phyloP scores from a whole-genome alignment of 2,113 vertebrate genomes.

The Pygoscelis adeliae region DNA sequence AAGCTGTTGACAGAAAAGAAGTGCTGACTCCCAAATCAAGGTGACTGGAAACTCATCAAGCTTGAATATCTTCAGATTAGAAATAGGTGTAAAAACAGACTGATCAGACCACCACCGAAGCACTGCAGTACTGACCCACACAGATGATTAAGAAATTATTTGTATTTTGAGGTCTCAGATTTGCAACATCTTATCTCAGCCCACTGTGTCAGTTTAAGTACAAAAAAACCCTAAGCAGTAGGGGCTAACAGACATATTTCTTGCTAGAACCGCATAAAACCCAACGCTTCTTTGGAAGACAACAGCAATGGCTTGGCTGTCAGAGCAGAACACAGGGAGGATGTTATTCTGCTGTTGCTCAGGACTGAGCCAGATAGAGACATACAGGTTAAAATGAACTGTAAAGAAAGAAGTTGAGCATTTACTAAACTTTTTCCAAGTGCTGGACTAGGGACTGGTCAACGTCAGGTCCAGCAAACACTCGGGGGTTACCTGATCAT shows the following conservation, averaged over 20 bases:
- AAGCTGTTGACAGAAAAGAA: background rate
- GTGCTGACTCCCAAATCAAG: background rate
- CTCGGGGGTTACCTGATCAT: accelerated
- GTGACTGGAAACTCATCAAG: background rate
- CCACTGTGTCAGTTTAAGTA: background rate
- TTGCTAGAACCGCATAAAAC: background rate
- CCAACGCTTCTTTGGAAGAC: background rate
- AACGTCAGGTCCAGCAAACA: background rate
- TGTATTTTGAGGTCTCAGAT: background rate
- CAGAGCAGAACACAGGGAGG: background rate
- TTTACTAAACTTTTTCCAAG: background rate
- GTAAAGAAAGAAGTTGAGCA: background rate
- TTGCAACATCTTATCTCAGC: background rate
- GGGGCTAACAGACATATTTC: background rate
- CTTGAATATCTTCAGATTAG: background rate
- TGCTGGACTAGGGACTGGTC: background rate
- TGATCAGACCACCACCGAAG: background rate
- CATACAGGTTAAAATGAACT: background rate
- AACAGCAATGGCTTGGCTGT: background rate
- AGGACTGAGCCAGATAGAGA: background rate
- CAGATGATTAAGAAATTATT: background rate
- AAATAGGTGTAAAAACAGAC: background rate
- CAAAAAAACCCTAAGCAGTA: background rate
- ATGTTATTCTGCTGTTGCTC: background rate
- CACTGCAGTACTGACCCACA: background rate